phyloP scores from a whole-genome alignment of 2,888 invertebrate genomes.

The Fragum whitleyi region DNA sequence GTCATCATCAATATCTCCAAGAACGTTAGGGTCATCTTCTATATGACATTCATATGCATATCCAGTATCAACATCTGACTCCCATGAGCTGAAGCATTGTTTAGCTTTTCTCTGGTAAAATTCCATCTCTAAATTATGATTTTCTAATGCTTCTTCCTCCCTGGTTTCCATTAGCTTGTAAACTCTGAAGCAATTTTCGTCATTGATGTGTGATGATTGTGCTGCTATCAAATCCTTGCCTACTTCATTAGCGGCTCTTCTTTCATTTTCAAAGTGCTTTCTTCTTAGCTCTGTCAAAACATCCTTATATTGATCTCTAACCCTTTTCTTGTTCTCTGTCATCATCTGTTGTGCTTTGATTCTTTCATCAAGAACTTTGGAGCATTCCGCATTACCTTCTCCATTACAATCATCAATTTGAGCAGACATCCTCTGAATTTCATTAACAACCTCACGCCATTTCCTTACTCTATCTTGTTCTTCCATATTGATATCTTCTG shows the following conservation, averaged over 20 bases:
- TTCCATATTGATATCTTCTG: background rate
- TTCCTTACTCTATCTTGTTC: background rate
- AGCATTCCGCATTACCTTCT: background rate
- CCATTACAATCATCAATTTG: background rate
- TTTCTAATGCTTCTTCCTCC: background rate
- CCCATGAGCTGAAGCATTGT: background rate
- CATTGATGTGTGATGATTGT: background rate
- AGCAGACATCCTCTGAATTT: background rate
- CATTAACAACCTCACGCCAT: background rate
- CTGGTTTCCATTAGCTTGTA: background rate
- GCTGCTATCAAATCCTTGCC: background rate
- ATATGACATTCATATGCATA: background rate
- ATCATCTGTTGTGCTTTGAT: background rate
- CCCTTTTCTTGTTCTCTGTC: background rate
- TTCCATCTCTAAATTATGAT: background rate
- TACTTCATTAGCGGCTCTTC: background rate
- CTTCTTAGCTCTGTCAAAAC: background rate
- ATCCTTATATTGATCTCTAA: background rate
- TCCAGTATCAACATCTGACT: constrained; percentile 17
- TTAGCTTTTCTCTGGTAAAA: background rate
- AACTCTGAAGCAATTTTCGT: background rate
- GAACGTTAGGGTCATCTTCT: background rate
- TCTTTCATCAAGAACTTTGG: background rate
- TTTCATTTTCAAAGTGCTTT: background rate
- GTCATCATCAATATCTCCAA: background rate